Base-by-base conservation (phyloP, 2,888 invertebrate genomes). In the Bembecia ichneumoniformis region DNA sequence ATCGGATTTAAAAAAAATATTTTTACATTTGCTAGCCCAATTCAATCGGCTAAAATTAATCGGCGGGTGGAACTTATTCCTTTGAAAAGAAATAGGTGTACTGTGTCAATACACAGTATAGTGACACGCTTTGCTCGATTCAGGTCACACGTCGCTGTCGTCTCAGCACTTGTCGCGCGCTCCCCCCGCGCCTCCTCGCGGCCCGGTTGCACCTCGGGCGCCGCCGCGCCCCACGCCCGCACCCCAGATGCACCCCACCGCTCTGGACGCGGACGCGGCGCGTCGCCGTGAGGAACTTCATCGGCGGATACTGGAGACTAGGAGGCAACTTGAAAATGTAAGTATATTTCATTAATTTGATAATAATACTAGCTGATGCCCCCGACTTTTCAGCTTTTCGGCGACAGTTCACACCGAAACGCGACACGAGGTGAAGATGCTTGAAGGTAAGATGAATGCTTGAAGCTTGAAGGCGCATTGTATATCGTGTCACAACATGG, bases 281-380 rank as follows among this genome's bases (percentile, higher is more conserved):
- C 86, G 90, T 48, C 89, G 91, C 50, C 77, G 94, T 3, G 94
- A 96, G 73, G 96, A 96, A 68, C 86, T 97, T 55, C 91, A 93
- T 64, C 90, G 94, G 71, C 89, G 95, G 63, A 92, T 95, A 61
- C 91, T 94, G 66, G 96, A 96, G 81, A 96, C 96, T 0, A 90
- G 94, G 68, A 90, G 92, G 58, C 95, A 96, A 77, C 79, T 96
- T 55, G 95, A 96, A 86, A 96, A 92, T 72, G 96, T 96, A 76
- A 91, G 93, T 89, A 47, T 28, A 46, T 10, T 28, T 49, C 40
- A 2, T 28, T 1, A n/a, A 20, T 20, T 20, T 20, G 7, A 28
- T 28, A 7, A 7, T 7, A n/a, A n/a, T n/a, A n/a, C n/a, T n/a
- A n/a, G n/a, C n/a, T n/a, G n/a, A n/a, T n/a, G n/a, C n/a, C n/a